Percentiles rank a stretch among this genome's conserved stretches.
Conservation (phyloP, 1,140 invertebrate genomes). For the Periplaneta americana region DNA sequence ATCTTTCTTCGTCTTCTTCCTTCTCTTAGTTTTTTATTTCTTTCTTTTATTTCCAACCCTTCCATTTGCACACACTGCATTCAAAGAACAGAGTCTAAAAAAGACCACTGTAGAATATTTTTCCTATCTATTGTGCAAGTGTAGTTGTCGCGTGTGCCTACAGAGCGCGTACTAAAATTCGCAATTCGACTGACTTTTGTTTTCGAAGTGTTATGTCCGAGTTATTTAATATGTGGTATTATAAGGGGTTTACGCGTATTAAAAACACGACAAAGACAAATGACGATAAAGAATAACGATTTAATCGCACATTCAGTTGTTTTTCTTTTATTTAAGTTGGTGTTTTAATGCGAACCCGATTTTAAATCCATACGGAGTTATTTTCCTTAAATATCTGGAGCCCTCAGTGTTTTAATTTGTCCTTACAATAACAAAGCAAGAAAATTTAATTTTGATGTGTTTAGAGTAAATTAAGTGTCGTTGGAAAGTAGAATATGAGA, state of each 20-base stretch:
- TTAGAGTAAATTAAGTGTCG: background rate
- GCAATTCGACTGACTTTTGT: background rate
- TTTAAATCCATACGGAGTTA: too few relatives aligned
- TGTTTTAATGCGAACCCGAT: too few relatives aligned
- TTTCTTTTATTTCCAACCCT: background rate
- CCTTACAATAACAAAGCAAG: too few relatives aligned
- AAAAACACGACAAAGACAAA: background rate
- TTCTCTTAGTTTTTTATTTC: background rate
- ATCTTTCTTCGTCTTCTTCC: background rate
- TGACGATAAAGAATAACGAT: too few relatives aligned
- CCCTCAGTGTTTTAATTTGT: too few relatives aligned
- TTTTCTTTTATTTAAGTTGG: too few relatives aligned
- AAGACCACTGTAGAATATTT: background rate
- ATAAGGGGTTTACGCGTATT: background rate
- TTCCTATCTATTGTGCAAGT: background rate
- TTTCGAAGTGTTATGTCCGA: background rate
- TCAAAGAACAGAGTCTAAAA: background rate
- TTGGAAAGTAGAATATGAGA: background rate
- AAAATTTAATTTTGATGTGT: background rate
- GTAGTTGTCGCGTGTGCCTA: background rate
- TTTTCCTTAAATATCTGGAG: too few relatives aligned
- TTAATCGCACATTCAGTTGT: too few relatives aligned
- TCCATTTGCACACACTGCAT: background rate
- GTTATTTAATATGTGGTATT: background rate
- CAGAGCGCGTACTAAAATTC: background rate